Base-by-base conservation (phyloP, 2,888 invertebrate species). In the Mellilla xanthometata region DNA sequence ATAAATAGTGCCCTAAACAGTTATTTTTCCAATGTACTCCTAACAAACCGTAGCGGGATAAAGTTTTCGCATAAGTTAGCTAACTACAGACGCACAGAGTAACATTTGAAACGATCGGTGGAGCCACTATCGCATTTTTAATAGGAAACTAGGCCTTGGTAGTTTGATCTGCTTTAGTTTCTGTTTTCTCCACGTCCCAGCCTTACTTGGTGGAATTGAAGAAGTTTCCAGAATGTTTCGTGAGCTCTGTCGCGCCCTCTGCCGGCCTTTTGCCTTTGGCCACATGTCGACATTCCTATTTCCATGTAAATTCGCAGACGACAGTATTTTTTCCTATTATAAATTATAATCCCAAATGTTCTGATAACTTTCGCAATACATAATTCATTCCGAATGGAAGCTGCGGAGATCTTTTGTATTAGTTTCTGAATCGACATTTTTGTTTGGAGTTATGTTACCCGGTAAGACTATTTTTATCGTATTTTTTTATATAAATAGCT, bases 301-400 rank as follows among this genome's bases (percentile, higher is more conserved):
- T 81, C 68, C 74, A 82, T 83, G 81, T 62, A 81, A 81, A 83
- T 83, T 72, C 62, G 51, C 54, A 56, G 60, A 50, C 57, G 56
- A 57, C 63, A 62, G 59, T 64, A 68, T 79, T 76, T 74, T 75
- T 67, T 64, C 29, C 42, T 54, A n/a, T n/a, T n/a, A n/a, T n/a
- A n/a, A n/a, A n/a, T n/a, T n/a, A n/a, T 39, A 49, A 39, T 62
- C 60, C 60, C 57, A 62, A 52, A 32, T 9, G 34, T 60, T 60
- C 52, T 56, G 56, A 69, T 71, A 73, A 68, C 68, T 78, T 75
- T 65, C 43, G 56, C 54, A 45, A 66, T 69, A 63, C 62, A 68
- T 72, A 68, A 74, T 71, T 72, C 69, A 74, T 72, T 68, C 43
- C 44, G 56, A 58, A 53, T n/a, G 58, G 62, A 60, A 56, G 50